These are phyloP conservation scores for Taenaris catops DNA, from an alignment of 2,888 invertebrate species.

Conservation along the genomic window DNA sequence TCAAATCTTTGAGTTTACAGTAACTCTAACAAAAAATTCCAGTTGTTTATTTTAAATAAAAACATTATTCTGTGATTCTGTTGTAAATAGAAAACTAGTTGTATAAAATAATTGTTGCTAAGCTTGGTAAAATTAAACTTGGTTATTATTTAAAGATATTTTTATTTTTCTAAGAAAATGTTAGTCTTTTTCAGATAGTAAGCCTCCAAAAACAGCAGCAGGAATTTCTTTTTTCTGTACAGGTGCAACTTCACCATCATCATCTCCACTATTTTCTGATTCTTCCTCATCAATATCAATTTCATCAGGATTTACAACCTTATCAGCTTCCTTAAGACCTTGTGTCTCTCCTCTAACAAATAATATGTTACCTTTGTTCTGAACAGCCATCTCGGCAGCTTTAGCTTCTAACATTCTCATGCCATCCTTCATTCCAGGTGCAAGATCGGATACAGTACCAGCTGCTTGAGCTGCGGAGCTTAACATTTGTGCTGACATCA, in stretches of 20 bases:
- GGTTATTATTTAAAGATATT: slow-evolving; percentile 18
- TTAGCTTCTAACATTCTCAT: slow-evolving; percentile 94
- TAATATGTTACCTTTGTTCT: slow-evolving; percentile 83
- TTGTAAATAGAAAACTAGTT: slow-evolving; percentile 53
- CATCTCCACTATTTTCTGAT: slow-evolving; percentile 80
- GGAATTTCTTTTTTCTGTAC: slow-evolving; percentile 93
- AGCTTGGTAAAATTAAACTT: slow-evolving; percentile 35
- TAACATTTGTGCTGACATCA: slow-evolving; percentile 99
- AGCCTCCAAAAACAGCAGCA: slow-evolving; percentile 93
- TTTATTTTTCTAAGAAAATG: slow-evolving; percentile 12
- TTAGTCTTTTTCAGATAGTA: slow-evolving; percentile 54
- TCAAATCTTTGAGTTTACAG: neutral
- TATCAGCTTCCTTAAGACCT: slow-evolving; percentile 82
- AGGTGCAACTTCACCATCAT: slow-evolving; percentile 82
- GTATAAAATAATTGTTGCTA: slow-evolving; percentile 42
- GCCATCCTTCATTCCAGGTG: slow-evolving; percentile 89
- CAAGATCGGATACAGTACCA: slow-evolving; percentile 85
- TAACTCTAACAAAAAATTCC: neutral
- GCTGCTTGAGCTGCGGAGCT: slow-evolving; percentile 85
- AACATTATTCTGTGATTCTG: slow-evolving; percentile 61
- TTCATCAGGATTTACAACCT: slow-evolving; percentile 92
- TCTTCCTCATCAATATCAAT: slow-evolving; percentile 90
- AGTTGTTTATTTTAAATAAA: slow-evolving; percentile 25
- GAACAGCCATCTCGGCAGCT: slow-evolving; percentile 84
- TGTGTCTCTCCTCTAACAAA: slow-evolving; percentile 94